A percentile compares a stretch with the other conserved stretches of the same genome.
These are phyloP conservation scores for Thamnophis sirtalis DNA, from an alignment of 2,113 vertebrate genomes.

Conservation along the genomic window DNA sequence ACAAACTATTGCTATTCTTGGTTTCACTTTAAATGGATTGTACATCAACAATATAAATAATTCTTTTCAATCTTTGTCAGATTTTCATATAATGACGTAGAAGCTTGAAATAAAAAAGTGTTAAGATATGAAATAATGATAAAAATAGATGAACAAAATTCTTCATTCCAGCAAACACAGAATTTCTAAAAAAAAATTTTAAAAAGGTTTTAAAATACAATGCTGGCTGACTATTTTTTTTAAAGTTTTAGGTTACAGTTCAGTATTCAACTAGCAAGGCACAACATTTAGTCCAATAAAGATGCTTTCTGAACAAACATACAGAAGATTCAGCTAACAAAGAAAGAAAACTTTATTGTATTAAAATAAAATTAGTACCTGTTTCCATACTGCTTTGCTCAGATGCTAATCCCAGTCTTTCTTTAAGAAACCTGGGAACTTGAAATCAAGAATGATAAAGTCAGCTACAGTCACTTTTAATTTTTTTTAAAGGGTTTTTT, in stretches of 20 bases:
- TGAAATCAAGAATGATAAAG: slow-evolving; percentile 16
- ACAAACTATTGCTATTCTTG: background rate
- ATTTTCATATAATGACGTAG: background rate
- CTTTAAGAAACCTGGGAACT: slow-evolving; percentile 74
- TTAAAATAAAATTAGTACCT: slow-evolving; percentile 53
- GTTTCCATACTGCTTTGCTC: slow-evolving; percentile 50
- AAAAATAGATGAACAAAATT: background rate
- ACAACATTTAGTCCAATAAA: background rate
- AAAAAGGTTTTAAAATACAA: background rate
- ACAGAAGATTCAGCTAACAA: background rate
- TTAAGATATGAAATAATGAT: background rate
- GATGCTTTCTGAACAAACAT: background rate
- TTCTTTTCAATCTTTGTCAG: background rate
- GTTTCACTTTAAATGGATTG: background rate
- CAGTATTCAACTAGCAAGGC: background rate
- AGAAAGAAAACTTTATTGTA: background rate
- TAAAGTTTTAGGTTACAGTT: background rate
- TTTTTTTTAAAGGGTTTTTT: background rate
- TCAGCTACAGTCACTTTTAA: background rate
- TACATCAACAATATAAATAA: background rate
- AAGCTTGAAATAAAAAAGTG: background rate
- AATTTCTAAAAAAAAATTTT: background rate
- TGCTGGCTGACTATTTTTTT: background rate
- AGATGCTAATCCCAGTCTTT: slow-evolving; percentile 74
- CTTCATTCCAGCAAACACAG: background rate